Evolutionary conservation across 1,140 invertebrate species (phyloP).

Genomic region (Melipona quadrifasciata): DNA sequence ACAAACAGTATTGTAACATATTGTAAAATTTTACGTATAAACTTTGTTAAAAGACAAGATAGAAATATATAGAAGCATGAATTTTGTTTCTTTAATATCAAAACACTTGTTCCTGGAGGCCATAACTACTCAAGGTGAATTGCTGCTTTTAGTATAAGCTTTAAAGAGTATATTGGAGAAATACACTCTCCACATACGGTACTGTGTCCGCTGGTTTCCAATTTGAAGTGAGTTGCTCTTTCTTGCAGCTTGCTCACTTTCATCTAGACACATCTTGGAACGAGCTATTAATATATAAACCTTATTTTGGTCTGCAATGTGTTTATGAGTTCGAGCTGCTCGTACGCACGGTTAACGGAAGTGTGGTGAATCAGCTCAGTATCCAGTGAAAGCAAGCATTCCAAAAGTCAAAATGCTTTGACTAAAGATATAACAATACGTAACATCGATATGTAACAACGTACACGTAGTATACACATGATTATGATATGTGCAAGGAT

Average conservation of each 20-base stretch:
- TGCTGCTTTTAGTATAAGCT: neutral
- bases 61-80: neutral
- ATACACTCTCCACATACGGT: neutral
- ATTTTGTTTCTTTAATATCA: neutral
- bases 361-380: slow-evolving; percentile 36
- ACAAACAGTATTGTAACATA: neutral
- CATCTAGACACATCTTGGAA: slow-evolving; percentile 58
- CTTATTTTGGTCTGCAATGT: slow-evolving; percentile 59
- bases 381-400: neutral
- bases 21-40: neutral
- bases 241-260: slow-evolving; percentile 27
- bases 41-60: neutral
- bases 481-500: no score
- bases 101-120: slow-evolving; percentile 9
- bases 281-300: slow-evolving; percentile 63
- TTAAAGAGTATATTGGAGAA: neutral
- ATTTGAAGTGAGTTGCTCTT: neutral
- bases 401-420: neutral
- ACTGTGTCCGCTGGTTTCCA: neutral
- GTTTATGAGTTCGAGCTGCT: slow-evolving; percentile 56
- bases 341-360: slow-evolving; percentile 50
- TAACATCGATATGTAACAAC: neutral
- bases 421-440: neutral
- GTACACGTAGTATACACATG: no score
- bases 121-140: slow-evolving; percentile 22